Percentiles rank a stretch among this genome's conserved stretches.
Conservation (phyloP, 2,888 invertebrate species). For the Sceliomorpha sp. region DNA sequence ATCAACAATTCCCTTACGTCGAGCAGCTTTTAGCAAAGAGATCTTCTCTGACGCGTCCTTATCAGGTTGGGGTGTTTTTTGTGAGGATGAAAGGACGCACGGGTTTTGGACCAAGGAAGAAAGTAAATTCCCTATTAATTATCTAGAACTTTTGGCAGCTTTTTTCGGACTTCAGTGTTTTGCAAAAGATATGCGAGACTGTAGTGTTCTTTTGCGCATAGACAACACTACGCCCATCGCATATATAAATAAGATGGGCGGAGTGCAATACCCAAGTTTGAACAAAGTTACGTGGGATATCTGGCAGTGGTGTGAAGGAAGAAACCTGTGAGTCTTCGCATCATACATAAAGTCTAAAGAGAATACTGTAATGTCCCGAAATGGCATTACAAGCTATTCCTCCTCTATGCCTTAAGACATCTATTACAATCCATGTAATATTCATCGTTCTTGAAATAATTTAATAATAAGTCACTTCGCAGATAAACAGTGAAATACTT, state of each 20-base stretch:
- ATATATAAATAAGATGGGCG: slow-evolving; percentile 54
- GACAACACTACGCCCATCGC: slow-evolving; percentile 59
- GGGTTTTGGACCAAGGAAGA: slow-evolving; percentile 55
- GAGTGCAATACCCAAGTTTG: slow-evolving; percentile 49
- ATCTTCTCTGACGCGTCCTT: slow-evolving; percentile 45
- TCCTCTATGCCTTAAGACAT: no score
- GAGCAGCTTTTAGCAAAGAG: slow-evolving; percentile 6
- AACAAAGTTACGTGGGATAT: no score
- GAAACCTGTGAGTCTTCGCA: slow-evolving; percentile 34
- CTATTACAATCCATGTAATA: no score
- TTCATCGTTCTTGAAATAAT: no score
- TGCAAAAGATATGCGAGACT: slow-evolving; percentile 26
- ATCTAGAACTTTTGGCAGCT: no score
- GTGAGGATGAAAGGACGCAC: slow-evolving; percentile 21
- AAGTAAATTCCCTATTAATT: slow-evolving; percentile 46
- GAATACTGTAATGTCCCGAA: no score
- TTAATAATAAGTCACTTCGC: no score
- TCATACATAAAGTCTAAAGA: no score
- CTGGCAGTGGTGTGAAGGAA: slow-evolving; percentile 5
- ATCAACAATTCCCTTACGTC: slow-evolving; percentile 2
- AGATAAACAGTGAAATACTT: no score
- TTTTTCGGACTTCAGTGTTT: slow-evolving; percentile 52
- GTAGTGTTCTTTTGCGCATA: slow-evolving; percentile 52
- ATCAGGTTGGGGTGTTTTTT: slow-evolving; percentile 53
- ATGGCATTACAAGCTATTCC: no score